Conservation (phyloP, 2,797 vertebrate species). For the Spheniscus humboldti region DNA sequence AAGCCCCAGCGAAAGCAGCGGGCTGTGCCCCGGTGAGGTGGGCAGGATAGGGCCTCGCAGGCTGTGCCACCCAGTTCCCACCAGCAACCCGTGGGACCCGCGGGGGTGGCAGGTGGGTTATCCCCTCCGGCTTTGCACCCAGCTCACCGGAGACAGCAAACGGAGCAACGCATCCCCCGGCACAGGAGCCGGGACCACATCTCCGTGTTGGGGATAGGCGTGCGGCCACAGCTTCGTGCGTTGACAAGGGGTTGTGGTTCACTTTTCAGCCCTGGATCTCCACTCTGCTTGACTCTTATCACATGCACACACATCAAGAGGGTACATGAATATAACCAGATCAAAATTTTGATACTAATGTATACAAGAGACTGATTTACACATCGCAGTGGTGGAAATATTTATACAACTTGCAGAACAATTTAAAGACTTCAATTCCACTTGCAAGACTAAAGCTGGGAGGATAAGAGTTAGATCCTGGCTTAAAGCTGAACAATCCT, state of each 20-base stretch:
- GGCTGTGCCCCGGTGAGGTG: background rate
- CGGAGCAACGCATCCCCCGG: rapidly evolving
- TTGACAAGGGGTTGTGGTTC: rapidly evolving
- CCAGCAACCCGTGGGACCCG: background rate
- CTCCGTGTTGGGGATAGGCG: rapidly evolving
- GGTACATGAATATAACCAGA: background rate
- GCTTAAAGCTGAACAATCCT: background rate
- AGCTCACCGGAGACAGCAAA: background rate
- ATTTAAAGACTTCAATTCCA: background rate
- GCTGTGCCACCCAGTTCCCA: background rate
- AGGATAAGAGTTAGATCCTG: background rate
- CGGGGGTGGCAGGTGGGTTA: background rate
- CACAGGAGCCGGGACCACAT: background rate
- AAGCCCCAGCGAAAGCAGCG: background rate
- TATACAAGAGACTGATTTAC: background rate
- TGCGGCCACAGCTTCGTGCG: rapidly evolving
- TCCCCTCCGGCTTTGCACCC: background rate
- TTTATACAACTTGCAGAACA: background rate
- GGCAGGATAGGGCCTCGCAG: background rate
- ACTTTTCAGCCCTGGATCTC: background rate
- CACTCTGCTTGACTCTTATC: background rate
- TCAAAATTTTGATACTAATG: background rate
- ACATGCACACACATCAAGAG: background rate
- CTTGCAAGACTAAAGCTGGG: background rate
- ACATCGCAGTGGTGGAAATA: background rate